Evolutionary conservation across 2,113 vertebrate genomes (phyloP).

Genomic region (Baryphthengus martii): DNA sequence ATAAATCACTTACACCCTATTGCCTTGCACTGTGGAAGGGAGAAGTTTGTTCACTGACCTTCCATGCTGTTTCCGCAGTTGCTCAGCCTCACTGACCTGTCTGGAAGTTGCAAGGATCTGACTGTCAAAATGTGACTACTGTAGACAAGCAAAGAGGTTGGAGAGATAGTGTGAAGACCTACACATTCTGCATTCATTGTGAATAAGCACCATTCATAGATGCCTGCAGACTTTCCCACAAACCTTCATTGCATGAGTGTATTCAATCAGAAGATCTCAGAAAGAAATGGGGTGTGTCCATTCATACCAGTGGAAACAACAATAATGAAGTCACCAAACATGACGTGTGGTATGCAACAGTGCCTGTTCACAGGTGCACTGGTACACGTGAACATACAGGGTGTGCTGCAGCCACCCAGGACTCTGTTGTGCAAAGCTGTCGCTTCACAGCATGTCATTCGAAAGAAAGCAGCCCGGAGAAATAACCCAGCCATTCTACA

Average conservation of each 20-base stretch:
- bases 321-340: neutral
- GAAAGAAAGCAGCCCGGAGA: neutral
- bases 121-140: neutral
- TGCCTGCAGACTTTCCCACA: conserved; percentile 5
- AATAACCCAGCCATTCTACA: neutral
- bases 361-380: neutral
- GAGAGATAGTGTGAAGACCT: neutral
- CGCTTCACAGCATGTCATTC: neutral
- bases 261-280: conserved; percentile 3
- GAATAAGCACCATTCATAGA: neutral
- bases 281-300: neutral
- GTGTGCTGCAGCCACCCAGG: neutral
- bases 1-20: neutral
- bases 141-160: neutral
- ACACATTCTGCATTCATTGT: neutral
- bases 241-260: neutral
- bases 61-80: neutral
- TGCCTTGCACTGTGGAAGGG: neutral
- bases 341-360: neutral
- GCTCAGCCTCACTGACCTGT: neutral
- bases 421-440: neutral
- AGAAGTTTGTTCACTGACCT: neutral
- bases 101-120: neutral
- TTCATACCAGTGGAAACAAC: neutral
- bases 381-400: neutral